Evolutionary conservation across 64 coral and sea anemone species (phyloP).

Genomic region (Porites lutea): DNA sequence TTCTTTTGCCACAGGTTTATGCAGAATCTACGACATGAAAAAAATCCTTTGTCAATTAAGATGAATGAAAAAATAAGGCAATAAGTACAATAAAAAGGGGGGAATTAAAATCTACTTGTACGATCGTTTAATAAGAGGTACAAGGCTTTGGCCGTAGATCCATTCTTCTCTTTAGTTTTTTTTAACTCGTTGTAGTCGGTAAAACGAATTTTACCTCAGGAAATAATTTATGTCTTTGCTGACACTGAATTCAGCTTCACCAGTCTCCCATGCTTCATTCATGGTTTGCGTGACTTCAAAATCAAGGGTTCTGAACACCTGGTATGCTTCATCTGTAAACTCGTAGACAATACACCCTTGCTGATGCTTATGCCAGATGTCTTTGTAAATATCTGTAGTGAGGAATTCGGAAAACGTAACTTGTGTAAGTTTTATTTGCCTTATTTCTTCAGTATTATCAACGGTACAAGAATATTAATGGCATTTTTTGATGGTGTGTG

Average conservation of each 20-base stretch:
- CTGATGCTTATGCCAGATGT: constrained; percentile 47
- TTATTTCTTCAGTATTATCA: constrained; percentile 27
- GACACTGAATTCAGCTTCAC: neutral
- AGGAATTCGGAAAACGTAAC: constrained; percentile 36
- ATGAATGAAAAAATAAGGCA: constrained; percentile 15
- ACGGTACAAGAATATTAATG: constrained; percentile 4
- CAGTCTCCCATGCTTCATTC: constrained; percentile 52
- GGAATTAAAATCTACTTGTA: neutral
- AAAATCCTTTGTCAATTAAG: constrained; percentile 10
- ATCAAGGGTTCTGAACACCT: constrained; percentile 43
- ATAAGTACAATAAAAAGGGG: constrained; percentile 6
- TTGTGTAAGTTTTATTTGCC: neutral
- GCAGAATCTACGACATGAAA: constrained; percentile 35
- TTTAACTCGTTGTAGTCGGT: neutral
- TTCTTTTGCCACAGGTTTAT: constrained; percentile 34
- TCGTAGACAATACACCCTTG: constrained; percentile 38
- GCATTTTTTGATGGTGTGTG: neutral
- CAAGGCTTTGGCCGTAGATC: constrained; percentile 3
- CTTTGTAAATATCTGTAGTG: constrained; percentile 54
- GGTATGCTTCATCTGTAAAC: constrained; percentile 50
- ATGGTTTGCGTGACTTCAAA: constrained; percentile 40
- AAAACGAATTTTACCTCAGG: neutral
- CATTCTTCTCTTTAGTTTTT: neutral
- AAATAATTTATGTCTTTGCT: too few relatives aligned
- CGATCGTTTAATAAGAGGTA: constrained; percentile 7